These are phyloP conservation scores for Automeris io DNA, from an alignment of 2,888 invertebrate species.

Conservation along the genomic window DNA sequence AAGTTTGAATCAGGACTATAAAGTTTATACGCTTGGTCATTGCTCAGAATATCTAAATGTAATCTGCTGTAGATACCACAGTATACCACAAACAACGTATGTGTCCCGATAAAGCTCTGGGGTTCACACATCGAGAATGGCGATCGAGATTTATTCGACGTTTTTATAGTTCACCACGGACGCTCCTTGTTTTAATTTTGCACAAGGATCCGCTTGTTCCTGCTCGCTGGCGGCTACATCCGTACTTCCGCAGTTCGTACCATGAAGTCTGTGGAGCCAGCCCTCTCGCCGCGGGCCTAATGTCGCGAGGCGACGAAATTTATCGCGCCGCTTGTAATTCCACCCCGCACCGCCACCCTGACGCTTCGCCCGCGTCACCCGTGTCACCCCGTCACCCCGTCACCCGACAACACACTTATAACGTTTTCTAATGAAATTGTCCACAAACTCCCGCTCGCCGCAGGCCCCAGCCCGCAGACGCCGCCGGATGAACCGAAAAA, in stretches of 20 bases:
- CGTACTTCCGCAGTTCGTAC: slow-evolving; percentile 22
- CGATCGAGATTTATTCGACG: slow-evolving; percentile 59
- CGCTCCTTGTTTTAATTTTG: slow-evolving; percentile 70
- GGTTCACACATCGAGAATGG: slow-evolving; percentile 51
- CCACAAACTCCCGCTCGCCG: slow-evolving; percentile 67
- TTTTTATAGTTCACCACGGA: slow-evolving; percentile 64
- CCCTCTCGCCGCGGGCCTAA: slow-evolving; percentile 60
- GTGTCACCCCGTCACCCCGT: too few relatives aligned
- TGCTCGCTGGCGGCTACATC: slow-evolving; percentile 25
- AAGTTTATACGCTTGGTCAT: too few relatives aligned
- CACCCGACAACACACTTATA: slow-evolving; percentile 70
- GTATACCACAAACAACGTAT: slow-evolving; percentile 51
- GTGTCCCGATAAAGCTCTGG: slow-evolving; percentile 48
- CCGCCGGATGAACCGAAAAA: slow-evolving; percentile 75
- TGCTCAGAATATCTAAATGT: too few relatives aligned
- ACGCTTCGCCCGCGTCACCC: slow-evolving; percentile 46
- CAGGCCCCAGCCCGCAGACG: slow-evolving; percentile 63
- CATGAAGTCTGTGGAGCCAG: slow-evolving; percentile 33
- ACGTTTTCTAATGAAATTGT: slow-evolving; percentile 77
- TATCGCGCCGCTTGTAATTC: slow-evolving; percentile 72
- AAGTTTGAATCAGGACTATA: too few relatives aligned
- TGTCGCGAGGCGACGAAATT: slow-evolving; percentile 70
- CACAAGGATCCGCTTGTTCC: slow-evolving; percentile 51
- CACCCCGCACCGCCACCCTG: slow-evolving; percentile 46
- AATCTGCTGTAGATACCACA: slow-evolving; percentile 47